Conservation (phyloP, 1,140 invertebrate species). For the Bombus affinis region DNA sequence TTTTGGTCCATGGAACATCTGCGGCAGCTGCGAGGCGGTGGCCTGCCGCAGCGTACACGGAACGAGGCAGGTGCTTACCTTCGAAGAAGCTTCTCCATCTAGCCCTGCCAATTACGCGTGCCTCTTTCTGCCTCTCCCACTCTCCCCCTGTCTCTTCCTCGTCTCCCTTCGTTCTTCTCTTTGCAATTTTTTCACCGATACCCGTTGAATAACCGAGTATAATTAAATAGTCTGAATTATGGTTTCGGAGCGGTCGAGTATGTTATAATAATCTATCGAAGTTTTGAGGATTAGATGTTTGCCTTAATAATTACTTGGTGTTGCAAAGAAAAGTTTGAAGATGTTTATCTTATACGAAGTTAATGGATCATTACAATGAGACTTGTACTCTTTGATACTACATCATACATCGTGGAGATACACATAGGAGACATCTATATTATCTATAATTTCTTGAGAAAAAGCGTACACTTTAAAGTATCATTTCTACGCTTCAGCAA, state of each 20-base stretch:
- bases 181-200: not conserved
- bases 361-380: too few relatives aligned
- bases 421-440: too few relatives aligned
- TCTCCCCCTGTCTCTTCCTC: conserved; percentile 24
- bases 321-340: too few relatives aligned
- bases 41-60: conserved; percentile 67
- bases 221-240: not conserved
- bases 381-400: too few relatives aligned
- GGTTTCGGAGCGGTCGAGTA: too few relatives aligned
- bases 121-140: conserved; percentile 75
- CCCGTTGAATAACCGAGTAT: too few relatives aligned
- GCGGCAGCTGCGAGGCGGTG: conserved; percentile 81
- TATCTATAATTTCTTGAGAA: too few relatives aligned
- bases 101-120: conserved; percentile 79
- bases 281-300: too few relatives aligned
- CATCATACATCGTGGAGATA: too few relatives aligned
- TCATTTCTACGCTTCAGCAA: too few relatives aligned
- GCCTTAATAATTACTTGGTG: not conserved
- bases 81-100: conserved; percentile 64
- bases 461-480: too few relatives aligned
- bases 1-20: conserved; percentile 81
- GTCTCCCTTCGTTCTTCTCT: not conserved
- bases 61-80: conserved; percentile 75
- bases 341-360: too few relatives aligned
- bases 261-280: not conserved